Percentiles rank a stretch among this genome's conserved stretches.
These are phyloP conservation scores for Sialis fuliginosa DNA, from an alignment of 2,888 invertebrate species.

Conservation along the genomic window DNA sequence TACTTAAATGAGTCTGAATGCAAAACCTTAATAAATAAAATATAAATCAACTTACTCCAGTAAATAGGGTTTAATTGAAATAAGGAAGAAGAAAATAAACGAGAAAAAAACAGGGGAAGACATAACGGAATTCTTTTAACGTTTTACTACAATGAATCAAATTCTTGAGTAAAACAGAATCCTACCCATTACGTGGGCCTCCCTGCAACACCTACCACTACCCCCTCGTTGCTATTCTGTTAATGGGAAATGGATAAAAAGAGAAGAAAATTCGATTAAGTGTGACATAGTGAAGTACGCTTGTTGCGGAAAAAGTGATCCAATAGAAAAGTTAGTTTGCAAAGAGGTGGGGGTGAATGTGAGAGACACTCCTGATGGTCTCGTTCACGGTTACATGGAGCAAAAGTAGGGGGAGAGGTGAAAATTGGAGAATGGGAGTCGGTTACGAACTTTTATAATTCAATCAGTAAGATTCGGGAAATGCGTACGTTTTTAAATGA, in stretches of 20 bases:
- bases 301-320: constrained; percentile 3
- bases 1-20: no score
- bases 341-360: background rate
- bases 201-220: no score
- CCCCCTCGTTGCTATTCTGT: background rate
- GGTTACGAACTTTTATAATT: no score
- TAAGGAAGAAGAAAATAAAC: background rate
- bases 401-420: no score
- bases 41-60: no score
- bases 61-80: no score
- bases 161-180: background rate
- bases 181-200: background rate
- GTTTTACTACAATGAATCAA: background rate
- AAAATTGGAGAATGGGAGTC: no score
- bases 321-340: background rate
- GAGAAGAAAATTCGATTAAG: constrained; percentile 13
- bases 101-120: background rate
- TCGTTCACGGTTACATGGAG: no score
- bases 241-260: constrained; percentile 14
- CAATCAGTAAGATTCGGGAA: no score
- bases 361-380: no score
- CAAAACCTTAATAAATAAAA: no score
- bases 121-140: background rate
- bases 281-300: constrained; percentile 11
- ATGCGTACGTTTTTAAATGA: no score